Evolutionary conservation across 2,113 vertebrate species (phyloP).

Genomic region (Chionis minor): DNA sequence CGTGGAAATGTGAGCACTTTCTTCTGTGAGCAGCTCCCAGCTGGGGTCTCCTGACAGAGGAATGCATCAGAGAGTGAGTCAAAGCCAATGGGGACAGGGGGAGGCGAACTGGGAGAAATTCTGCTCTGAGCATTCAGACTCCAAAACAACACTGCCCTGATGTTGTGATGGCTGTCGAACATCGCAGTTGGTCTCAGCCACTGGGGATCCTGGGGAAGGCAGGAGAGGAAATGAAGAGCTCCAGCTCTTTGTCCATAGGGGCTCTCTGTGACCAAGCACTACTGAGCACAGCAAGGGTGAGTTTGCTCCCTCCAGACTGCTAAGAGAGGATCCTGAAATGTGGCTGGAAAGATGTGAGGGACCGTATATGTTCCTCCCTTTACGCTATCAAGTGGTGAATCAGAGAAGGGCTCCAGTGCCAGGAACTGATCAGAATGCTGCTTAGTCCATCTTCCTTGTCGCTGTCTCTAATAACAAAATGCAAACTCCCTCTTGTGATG

Average conservation of each 20-base stretch:
- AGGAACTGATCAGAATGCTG: background rate
- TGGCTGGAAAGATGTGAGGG: background rate
- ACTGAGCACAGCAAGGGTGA: background rate
- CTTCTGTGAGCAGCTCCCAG: background rate
- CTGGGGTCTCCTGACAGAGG: background rate
- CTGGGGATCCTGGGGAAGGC: background rate
- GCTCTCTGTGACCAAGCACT: rapidly evolving
- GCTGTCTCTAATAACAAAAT: background rate
- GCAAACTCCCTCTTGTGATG: background rate
- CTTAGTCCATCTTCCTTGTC: background rate
- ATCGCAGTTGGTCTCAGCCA: background rate
- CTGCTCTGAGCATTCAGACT: background rate
- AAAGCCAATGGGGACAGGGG: background rate
- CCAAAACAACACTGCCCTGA: background rate
- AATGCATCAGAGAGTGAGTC: background rate
- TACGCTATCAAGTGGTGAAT: background rate
- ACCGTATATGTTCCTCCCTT: background rate
- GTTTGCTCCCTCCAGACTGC: background rate
- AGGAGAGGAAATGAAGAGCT: background rate
- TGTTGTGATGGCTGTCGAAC: background rate
- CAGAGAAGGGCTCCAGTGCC: background rate
- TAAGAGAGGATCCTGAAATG: background rate
- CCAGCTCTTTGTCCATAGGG: background rate
- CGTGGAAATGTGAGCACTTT: background rate
- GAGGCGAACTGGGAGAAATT: background rate